Conservation (phyloP, 2,113 vertebrate species). For the Petaurus breviceps region DNA sequence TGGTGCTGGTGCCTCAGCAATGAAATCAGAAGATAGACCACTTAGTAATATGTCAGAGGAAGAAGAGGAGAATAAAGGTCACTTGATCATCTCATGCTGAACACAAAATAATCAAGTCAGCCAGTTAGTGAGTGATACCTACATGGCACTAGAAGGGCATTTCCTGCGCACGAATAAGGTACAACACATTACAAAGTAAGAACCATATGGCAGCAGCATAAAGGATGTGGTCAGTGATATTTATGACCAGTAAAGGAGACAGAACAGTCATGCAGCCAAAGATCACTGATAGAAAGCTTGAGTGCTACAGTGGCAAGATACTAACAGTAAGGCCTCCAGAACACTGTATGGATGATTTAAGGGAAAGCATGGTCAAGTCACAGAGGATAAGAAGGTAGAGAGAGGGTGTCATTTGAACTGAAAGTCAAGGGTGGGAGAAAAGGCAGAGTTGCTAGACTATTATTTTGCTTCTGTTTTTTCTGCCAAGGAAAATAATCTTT, state of each 20-base stretch:
- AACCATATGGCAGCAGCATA: neutral
- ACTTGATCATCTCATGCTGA: neutral
- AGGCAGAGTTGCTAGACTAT: neutral
- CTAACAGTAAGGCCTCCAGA: neutral
- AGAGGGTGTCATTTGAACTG: neutral
- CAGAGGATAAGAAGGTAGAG: neutral
- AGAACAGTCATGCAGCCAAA: neutral
- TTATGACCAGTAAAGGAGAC: neutral
- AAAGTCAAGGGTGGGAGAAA: neutral
- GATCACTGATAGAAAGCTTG: neutral
- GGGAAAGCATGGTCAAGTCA: neutral
- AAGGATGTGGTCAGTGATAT: no score
- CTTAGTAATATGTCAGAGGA: neutral
- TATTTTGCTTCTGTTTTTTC: neutral
- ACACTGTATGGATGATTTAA: neutral
- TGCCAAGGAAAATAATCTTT: neutral
- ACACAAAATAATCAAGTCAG: neutral
- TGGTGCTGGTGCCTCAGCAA: neutral
- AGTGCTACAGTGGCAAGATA: neutral
- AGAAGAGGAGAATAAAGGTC: neutral
- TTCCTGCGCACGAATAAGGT: neutral
- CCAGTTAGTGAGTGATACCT: neutral
- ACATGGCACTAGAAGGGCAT: neutral
- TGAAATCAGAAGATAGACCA: neutral
- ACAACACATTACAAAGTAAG: neutral